A percentile compares a stretch with the other conserved stretches of the same genome.
Conservation (phyloP, 92 coral and sea anemone species). For the Heliopora coerulea region DNA sequence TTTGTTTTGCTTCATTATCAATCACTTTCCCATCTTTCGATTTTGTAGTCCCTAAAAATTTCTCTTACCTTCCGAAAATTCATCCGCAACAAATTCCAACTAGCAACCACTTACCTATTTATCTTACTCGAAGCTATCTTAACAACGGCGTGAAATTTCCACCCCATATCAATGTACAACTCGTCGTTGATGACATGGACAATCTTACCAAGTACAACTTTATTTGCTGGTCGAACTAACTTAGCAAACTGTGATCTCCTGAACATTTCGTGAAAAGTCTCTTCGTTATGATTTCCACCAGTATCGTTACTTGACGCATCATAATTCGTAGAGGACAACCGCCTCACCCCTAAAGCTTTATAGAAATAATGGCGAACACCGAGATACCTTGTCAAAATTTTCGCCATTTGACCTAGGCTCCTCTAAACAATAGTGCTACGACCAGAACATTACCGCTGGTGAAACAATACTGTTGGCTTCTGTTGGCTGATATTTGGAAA, state of each 20-base stretch:
- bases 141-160: slow-evolving; percentile 90
- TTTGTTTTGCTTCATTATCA: no score
- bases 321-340: slow-evolving; percentile 3
- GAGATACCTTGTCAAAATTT: slow-evolving; percentile 5
- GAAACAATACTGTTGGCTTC: slow-evolving; percentile 1
- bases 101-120: slow-evolving; percentile 46
- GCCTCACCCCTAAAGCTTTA: background rate
- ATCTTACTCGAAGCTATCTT: slow-evolving; percentile 43
- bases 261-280: slow-evolving; percentile 73
- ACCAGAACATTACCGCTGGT: slow-evolving; percentile 2
- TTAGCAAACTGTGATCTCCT: slow-evolving; percentile 78
- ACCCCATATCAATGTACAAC: slow-evolving; percentile 89
- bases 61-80: no score
- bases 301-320: background rate
- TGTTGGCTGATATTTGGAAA: no score
- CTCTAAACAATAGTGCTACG: slow-evolving; percentile 4
- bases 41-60: no score
- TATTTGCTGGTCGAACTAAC: slow-evolving; percentile 77
- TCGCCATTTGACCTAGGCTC: slow-evolving; percentile 21
- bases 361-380: background rate
- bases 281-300: slow-evolving; percentile 41
- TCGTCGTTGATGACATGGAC: slow-evolving; percentile 66
- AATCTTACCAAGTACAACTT: slow-evolving; percentile 63
- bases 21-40: background rate
- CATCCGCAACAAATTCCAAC: background rate